These are phyloP conservation scores for Craterocephalus amniculus DNA, from an alignment of 2,797 vertebrate genomes.

Conservation along the genomic window DNA sequence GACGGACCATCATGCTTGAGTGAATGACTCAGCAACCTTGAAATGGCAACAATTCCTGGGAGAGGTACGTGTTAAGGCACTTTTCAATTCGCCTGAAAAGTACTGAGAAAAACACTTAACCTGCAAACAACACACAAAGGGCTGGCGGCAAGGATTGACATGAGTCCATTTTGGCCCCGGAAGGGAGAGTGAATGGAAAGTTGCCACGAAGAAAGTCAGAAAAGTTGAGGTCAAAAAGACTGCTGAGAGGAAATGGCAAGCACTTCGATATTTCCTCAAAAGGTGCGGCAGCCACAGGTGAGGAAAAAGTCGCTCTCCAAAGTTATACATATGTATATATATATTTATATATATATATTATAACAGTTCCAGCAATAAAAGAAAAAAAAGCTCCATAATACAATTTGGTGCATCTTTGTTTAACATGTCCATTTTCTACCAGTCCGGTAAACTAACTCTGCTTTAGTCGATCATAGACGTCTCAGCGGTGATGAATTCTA, in stretches of 20 bases:
- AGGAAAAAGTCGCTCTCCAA: slow-evolving; percentile 22
- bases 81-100: slow-evolving; percentile 69
- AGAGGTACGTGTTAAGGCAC: slow-evolving; percentile 67
- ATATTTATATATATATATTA: too few relatives aligned
- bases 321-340: slow-evolving; percentile 24
- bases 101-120: slow-evolving; percentile 78
- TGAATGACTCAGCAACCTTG: slow-evolving; percentile 65
- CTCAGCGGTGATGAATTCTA: slow-evolving; percentile 33
- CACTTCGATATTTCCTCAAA: slow-evolving; percentile 39
- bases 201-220: slow-evolving; percentile 45
- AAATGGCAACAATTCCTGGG: slow-evolving; percentile 70
- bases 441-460: not conserved
- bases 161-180: slow-evolving; percentile 54
- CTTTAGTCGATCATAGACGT: slow-evolving; percentile 6
- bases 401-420: slow-evolving; percentile 8
- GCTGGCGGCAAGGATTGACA: slow-evolving; percentile 54
- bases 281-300: slow-evolving; percentile 22
- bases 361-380: not conserved
- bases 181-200: slow-evolving; percentile 51
- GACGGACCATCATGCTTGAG: slow-evolving; percentile 60
- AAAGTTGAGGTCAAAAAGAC: slow-evolving; percentile 53
- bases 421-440: slow-evolving; percentile 5
- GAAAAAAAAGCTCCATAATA: slow-evolving; percentile 21
- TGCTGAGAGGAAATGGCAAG: slow-evolving; percentile 39
- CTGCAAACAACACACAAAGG: slow-evolving; percentile 61